Evolutionary conservation across 2,888 invertebrate species (phyloP).

Genomic region (Parapristionchus giblindavisi): DNA sequence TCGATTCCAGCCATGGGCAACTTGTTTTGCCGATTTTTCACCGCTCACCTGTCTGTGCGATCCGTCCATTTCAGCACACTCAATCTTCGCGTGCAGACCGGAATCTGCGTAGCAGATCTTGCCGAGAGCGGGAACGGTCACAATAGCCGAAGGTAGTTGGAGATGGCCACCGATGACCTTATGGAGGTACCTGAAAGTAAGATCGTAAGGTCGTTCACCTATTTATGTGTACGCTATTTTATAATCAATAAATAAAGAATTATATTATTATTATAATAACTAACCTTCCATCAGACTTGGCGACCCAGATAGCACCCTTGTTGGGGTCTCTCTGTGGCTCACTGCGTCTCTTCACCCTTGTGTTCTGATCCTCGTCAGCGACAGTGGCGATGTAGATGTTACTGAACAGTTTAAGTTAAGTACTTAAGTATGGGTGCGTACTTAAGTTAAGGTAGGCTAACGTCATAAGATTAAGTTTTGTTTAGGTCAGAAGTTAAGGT

Average conservation of each 20-base stretch:
- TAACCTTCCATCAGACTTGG: slow-evolving; percentile 84
- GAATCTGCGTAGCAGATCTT: slow-evolving; percentile 91
- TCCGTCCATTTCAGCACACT: slow-evolving; percentile 96
- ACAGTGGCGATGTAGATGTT: slow-evolving; percentile 65
- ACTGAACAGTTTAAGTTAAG: slow-evolving; percentile 41
- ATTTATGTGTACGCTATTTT: not conserved
- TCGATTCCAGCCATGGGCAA: slow-evolving; percentile 51
- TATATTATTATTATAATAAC: not conserved
- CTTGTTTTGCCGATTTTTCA: not conserved
- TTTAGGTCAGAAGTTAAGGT: not conserved
- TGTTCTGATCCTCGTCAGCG: slow-evolving; percentile 39
- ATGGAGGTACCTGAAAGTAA: slow-evolving; percentile 61
- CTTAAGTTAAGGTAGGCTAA: not conserved
- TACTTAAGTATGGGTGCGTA: not conserved
- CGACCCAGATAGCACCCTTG: slow-evolving; percentile 81
- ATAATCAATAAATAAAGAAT: not conserved
- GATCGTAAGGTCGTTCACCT: too few species aligned
- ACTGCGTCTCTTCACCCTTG: slow-evolving; percentile 59
- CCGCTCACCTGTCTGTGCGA: slow-evolving; percentile 79
- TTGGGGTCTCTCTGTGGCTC: slow-evolving; percentile 63
- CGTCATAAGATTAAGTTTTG: not conserved
- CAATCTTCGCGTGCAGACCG: slow-evolving; percentile 89
- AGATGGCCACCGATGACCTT: slow-evolving; percentile 78
- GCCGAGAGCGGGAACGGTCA: slow-evolving; percentile 73
- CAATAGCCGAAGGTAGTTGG: slow-evolving; percentile 85